Base-by-base conservation (phyloP, 2,113 vertebrate genomes). In the Coptodon bakossiorum region DNA sequence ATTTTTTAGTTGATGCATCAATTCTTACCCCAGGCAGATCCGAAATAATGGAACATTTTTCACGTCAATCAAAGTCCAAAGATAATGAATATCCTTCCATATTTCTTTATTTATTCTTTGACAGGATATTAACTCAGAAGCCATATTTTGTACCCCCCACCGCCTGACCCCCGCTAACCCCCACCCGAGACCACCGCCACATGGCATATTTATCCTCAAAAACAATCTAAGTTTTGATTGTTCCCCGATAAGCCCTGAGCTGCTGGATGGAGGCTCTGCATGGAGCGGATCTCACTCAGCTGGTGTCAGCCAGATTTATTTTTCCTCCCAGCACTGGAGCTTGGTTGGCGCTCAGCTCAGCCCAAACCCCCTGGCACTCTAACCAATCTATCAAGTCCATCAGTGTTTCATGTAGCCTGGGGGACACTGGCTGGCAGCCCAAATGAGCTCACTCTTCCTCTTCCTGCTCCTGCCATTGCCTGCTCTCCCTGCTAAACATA, bases 321-420 rank as follows among this genome's bases (percentile, higher is more conserved):
- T 92, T 87, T 81, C 88, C 90, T 87, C 80, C 82, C 66, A 87
- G 83, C 81, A 40, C 68, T 57, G 73, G 87, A 80, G 80, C 89
- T 86, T 61, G 50, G 85, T 94, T 92, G 94, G 91, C 9, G 29
- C 63, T 90, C 50, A 36, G 76, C 88, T 90, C 87, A 83, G 85
- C 88, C 84, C 80, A 87, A 91, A 92, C 78, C 91, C 89, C 90
- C 78, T 54, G 81, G 90, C 63, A 27, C 78, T 89, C 82, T 17
- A 82, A 31, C 84, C 91, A 93, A 94, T 94, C 90, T 92, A 94
- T 93, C 90, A 94, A 88, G 88, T 95, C 93, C 91, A 94, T 95
- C 95, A 94, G 93, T 82, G 86, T 87, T 94, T 91, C 85, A 89
- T 92, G 91, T 81, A 81, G 90, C 94, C 93, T 88, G 84, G 78